Evolutionary conservation across 2,113 vertebrate genomes (phyloP).

Genomic region (Phalacrocorax pelagicus): DNA sequence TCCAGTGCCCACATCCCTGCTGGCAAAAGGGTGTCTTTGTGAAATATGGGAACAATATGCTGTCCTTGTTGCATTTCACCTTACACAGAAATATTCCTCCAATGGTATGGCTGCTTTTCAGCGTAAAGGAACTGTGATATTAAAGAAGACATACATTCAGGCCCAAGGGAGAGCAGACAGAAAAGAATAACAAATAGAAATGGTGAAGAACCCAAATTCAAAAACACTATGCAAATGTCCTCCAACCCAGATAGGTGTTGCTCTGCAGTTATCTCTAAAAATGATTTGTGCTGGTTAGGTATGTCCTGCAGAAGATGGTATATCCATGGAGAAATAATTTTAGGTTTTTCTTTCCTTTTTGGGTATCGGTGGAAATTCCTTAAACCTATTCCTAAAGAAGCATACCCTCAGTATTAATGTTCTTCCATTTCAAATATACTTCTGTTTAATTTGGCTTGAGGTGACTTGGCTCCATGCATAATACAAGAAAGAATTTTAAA

Average conservation of each 20-base stretch:
- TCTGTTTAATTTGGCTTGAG: background rate
- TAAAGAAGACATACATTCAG: background rate
- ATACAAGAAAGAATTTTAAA: background rate
- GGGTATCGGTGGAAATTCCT: background rate
- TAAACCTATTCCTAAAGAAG: background rate
- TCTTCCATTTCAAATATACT: background rate
- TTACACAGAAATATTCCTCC: background rate
- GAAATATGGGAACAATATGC: background rate
- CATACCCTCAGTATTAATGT: background rate
- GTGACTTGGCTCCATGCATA: background rate
- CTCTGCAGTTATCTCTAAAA: background rate
- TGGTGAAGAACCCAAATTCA: background rate
- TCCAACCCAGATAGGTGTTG: background rate
- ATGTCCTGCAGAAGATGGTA: background rate
- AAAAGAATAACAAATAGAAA: background rate
- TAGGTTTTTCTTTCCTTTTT: background rate
- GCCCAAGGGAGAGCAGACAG: background rate
- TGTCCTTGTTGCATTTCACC: background rate
- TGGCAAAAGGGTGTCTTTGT: background rate
- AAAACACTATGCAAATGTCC: background rate
- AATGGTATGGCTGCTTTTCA: background rate
- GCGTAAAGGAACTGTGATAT: background rate
- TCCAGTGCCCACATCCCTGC: background rate
- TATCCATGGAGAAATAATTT: background rate
- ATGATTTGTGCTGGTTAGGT: background rate